Base-by-base conservation (phyloP, 2,797 vertebrate genomes). In the Hydrocynus forskahlii region DNA sequence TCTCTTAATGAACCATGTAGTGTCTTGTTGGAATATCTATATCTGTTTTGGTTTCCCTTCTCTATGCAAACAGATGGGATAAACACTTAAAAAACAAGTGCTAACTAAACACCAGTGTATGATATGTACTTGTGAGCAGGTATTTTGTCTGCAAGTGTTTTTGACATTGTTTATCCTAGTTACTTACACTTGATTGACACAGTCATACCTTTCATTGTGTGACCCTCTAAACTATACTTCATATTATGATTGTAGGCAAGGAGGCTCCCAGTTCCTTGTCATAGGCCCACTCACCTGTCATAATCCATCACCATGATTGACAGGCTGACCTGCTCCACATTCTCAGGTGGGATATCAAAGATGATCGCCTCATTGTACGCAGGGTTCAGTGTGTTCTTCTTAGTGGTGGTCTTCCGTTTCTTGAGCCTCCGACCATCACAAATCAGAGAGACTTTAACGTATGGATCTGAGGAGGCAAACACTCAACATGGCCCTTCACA, bases 241-340 rank as follows among this genome's bases (percentile, higher is more conserved):
- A 67, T 10, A 10, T 43, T 67, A 9, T 50, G 21, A 25, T 29
- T 25, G 12, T 23, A 67, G 38, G n/a, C 19, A 60, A 14, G 38
- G 17, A 74, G 38, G 9, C 50, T 4, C 23, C 57, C 7, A 25
- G 55, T 35, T 75, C 12, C 8, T 17, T 52, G 19, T 16, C 17
- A 21, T 16, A 48, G 40, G 45, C 29, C 40, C 21, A 87, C 95
- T 88, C 88, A 99, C 98, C 98, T 94, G 79, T 99, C 98, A 0
- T 99, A 99, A 88, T 99, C 98, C 98, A 99, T 98, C 87, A 99
- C 97, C 0, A 96, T 95, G 80, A 99, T 97, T 90, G 96, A 96
- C 83, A 99, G 93, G 92, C 97, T 98, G 94, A 99, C 97, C 89
- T 99, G 98, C 84, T 99, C 98, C 91, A 99, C 97, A 0, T 98